These are phyloP conservation scores for Etheostoma nigrum DNA, from an alignment of 2,797 vertebrate genomes.

Conservation along the genomic window DNA sequence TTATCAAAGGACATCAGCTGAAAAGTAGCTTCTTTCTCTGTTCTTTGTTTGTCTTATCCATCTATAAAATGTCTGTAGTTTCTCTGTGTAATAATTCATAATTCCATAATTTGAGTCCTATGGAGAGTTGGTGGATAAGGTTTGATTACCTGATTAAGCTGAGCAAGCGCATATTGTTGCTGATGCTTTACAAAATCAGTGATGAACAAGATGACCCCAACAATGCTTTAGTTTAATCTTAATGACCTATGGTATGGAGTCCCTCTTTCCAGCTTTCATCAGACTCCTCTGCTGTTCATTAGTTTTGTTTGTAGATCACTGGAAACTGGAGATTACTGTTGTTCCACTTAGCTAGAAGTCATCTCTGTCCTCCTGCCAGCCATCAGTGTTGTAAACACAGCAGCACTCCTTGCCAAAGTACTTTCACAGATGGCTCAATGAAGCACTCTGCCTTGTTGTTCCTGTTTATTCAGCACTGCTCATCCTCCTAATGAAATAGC, in stretches of 20 bases:
- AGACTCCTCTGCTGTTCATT: constrained; percentile 21
- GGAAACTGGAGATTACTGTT: constrained; percentile 47
- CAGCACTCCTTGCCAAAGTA: constrained; percentile 70
- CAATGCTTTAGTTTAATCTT: not conserved
- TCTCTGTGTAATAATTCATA: not conserved
- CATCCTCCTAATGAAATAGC: constrained; percentile 83
- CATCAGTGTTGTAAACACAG: constrained; percentile 78
- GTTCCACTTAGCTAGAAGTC: constrained; percentile 69
- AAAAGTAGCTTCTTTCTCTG: not conserved
- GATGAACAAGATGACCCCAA: constrained; percentile 2
- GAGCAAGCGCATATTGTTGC: not conserved
- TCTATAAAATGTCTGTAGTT: not conserved
- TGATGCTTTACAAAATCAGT: not conserved
- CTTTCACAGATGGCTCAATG: constrained; percentile 83
- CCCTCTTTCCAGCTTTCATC: constrained; percentile 19
- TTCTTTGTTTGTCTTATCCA: not conserved
- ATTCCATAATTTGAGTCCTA: not conserved
- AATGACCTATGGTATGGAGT: not conserved
- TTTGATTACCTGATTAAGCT: not conserved
- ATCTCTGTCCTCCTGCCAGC: constrained; percentile 69
- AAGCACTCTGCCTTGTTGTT: constrained; percentile 79
- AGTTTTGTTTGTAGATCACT: constrained; percentile 55
- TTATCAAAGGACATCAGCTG: constrained; percentile 19
- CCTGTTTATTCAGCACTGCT: constrained; percentile 85
- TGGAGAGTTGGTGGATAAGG: not conserved